These are phyloP conservation scores for Cyanoliseus patagonus DNA, from an alignment of 2,113 vertebrate genomes.

Conservation along the genomic window DNA sequence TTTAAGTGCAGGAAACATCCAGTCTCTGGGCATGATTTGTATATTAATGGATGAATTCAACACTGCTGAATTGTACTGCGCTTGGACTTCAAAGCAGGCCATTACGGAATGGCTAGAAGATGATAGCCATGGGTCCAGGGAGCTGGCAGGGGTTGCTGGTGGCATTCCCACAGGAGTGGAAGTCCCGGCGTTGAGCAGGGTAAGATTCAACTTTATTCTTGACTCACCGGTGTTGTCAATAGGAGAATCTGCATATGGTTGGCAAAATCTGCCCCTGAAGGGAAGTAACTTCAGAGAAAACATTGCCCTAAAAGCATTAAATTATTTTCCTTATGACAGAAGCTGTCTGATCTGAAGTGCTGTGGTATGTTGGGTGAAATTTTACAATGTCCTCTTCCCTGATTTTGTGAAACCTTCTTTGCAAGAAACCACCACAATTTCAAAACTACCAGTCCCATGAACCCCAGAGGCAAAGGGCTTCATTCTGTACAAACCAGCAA, in stretches of 20 bases:
- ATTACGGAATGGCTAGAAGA: not conserved
- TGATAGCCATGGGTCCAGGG: not conserved
- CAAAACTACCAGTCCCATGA: not conserved
- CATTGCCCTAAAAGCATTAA: not conserved
- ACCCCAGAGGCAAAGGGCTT: not conserved
- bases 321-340: not conserved
- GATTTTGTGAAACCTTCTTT: not conserved
- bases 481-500: not conserved
- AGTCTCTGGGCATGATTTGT: not conserved
- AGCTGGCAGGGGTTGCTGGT: not conserved
- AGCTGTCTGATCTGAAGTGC: not conserved
- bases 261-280: not conserved
- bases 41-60: not conserved
- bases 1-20: not conserved
- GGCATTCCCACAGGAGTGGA: not conserved
- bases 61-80: not conserved
- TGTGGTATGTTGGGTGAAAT: accelerated
- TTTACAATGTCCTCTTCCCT: accelerated
- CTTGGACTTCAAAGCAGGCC: not conserved
- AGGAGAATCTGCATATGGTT: not conserved
- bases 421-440: not conserved
- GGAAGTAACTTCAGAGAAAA: not conserved
- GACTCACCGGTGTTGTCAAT: accelerated
- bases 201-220: not conserved
- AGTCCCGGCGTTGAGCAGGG: not conserved